A percentile compares a stretch with the other conserved stretches of the same genome.
phyloP scores from a whole-genome alignment of 1,140 invertebrate species.

The Stratiolaelaps scimitus region DNA sequence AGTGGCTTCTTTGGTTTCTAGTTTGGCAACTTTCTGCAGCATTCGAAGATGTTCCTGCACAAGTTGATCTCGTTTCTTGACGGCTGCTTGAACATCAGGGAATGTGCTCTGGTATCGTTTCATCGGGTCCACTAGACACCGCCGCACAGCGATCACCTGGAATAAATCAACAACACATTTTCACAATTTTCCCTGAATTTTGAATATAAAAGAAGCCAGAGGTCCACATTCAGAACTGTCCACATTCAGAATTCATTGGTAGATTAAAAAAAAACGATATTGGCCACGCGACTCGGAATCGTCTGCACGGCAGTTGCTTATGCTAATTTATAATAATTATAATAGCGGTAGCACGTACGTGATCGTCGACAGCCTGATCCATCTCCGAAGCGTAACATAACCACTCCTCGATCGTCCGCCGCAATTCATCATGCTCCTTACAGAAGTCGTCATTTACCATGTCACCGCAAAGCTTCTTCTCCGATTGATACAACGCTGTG shows the following conservation, averaged over 20 bases:
- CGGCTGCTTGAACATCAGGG: slow-evolving; percentile 16
- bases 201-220: no score
- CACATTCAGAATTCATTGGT: no score
- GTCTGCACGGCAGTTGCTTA: no score
- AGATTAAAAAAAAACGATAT: no score
- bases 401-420: slow-evolving; percentile 24
- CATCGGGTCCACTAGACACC: slow-evolving; percentile 14
- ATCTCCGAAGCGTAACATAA: slow-evolving; percentile 27
- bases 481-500: slow-evolving; percentile 9
- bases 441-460: slow-evolving; percentile 26
- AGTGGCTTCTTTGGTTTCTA: slow-evolving; percentile 21
- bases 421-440: slow-evolving; percentile 14
- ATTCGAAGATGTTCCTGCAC: slow-evolving; percentile 20
- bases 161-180: no score
- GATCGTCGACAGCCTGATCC: slow-evolving; percentile 26
- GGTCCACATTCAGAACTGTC: no score
- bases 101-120: slow-evolving; percentile 24
- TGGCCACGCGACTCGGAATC: no score
- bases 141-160: background rate
- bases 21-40: slow-evolving; percentile 4
- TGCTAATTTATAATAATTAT: no score
- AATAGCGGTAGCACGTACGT: background rate
- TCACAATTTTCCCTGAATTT: no score
- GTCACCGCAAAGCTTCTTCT: slow-evolving; percentile 16
- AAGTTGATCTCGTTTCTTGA: slow-evolving; percentile 19